phyloP scores from a whole-genome alignment of 37 sponge, comb jelly and placozoan species.

The Axinella damicornis region DNA sequence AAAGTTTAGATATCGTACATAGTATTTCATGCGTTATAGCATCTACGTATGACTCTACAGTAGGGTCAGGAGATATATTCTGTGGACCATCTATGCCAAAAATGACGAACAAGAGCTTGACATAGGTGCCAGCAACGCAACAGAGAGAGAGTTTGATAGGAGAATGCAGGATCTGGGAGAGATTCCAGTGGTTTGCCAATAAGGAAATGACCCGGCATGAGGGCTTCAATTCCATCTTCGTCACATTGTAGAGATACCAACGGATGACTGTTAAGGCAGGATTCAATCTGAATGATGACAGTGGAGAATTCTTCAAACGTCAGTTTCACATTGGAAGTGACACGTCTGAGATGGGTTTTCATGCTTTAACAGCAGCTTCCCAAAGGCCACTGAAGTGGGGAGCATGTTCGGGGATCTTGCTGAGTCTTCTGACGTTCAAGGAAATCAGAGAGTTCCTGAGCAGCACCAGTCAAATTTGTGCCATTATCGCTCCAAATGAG shows the following conservation, averaged over 20 bases:
- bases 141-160: constrained; percentile 20
- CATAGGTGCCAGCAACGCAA: constrained; percentile 42
- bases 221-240: constrained; percentile 44
- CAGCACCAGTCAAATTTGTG: constrained; percentile 46
- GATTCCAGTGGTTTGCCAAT: constrained; percentile 27
- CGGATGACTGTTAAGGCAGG: constrained; percentile 37
- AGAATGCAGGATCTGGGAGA: constrained; percentile 35
- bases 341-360: constrained; percentile 38
- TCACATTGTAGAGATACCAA: constrained; percentile 23
- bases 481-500: constrained; percentile 57
- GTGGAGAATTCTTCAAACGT: constrained; percentile 46
- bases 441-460: constrained; percentile 13
- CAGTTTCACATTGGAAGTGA: constrained; percentile 10
- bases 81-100: constrained; percentile 28
- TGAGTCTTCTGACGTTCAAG: constrained; percentile 23
- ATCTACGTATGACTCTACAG: too few species aligned
- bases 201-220: constrained; percentile 53
- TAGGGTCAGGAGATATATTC: constrained; percentile 18
- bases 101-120: constrained; percentile 36
- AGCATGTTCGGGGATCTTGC: constrained; percentile 33
- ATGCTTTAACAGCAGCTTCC: constrained; percentile 48
- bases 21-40: too few species aligned
- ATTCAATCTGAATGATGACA: constrained; percentile 36
- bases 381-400: constrained; percentile 57
- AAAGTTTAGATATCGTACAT: too few species aligned